phyloP scores from a whole-genome alignment of 2,797 vertebrate genomes.

The Graptemys geographica region DNA sequence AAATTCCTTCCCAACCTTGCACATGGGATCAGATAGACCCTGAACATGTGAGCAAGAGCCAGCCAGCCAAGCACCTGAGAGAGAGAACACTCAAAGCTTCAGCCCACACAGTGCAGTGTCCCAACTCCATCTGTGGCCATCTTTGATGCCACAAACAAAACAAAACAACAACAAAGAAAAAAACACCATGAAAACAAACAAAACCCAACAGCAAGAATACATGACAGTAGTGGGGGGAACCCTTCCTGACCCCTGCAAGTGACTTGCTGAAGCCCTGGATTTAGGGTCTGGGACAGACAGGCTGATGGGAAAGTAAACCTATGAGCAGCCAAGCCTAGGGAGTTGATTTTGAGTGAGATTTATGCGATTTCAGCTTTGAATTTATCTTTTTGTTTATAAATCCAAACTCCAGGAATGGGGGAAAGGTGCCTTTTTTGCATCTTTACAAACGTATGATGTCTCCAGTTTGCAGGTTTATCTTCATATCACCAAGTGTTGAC shows the following conservation, averaged over 20 bases:
- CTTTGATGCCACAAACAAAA: background rate
- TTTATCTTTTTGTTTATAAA: background rate
- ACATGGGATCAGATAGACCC: background rate
- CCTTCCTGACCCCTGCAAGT: background rate
- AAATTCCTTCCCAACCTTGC: background rate
- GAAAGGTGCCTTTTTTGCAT: background rate
- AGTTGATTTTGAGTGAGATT: background rate
- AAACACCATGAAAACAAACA: too few relatives aligned
- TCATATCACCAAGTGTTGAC: background rate
- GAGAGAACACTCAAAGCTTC: background rate
- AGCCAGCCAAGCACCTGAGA: background rate
- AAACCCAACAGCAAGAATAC: too few relatives aligned
- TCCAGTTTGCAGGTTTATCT: background rate
- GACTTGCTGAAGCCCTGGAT: background rate
- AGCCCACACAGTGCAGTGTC: background rate
- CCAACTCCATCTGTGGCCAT: background rate
- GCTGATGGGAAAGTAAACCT: background rate
- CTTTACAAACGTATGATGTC: background rate
- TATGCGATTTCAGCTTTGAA: background rate
- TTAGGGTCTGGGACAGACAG: background rate
- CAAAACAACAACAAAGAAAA: background rate
- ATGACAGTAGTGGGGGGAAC: too few relatives aligned
- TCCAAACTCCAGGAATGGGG: background rate
- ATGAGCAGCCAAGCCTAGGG: background rate
- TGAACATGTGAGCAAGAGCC: background rate